A percentile compares a stretch with the other conserved stretches of the same genome.
These are phyloP conservation scores for Allolobophora icterica DNA, from an alignment of 2,888 invertebrate genomes.

Conservation along the genomic window DNA sequence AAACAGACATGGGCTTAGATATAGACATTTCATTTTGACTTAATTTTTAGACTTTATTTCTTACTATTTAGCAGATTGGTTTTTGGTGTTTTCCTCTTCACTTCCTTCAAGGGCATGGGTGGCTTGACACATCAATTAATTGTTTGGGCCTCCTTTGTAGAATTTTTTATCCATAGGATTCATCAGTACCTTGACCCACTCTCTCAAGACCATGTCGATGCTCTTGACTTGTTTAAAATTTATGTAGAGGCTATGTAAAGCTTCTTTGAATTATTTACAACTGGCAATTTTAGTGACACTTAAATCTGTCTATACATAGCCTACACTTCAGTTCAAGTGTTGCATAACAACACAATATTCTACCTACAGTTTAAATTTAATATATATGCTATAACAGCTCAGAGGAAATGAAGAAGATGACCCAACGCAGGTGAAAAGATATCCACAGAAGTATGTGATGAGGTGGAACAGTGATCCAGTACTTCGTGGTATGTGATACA, in stretches of 20 bases:
- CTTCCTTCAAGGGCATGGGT: neutral
- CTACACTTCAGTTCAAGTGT: neutral
- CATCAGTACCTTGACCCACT: neutral
- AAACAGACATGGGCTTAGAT: too few relatives aligned
- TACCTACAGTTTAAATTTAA: neutral
- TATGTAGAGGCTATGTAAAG: neutral
- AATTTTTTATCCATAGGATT: neutral
- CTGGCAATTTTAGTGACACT: neutral
- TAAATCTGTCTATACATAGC: neutral
- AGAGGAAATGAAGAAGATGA: slow-evolving; percentile 1
- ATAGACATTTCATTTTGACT: too few relatives aligned
- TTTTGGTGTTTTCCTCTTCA: neutral
- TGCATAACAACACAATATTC: too few relatives aligned
- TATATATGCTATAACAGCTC: neutral
- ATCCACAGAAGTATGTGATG: slow-evolving; percentile 29
- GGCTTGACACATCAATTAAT: neutral
- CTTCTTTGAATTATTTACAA: neutral
- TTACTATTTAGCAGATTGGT: neutral
- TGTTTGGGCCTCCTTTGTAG: neutral
- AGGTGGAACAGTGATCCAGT: slow-evolving; percentile 26
- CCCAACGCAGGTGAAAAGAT: slow-evolving; percentile 1
- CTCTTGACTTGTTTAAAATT: neutral
- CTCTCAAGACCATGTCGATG: neutral
- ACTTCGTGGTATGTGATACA: neutral
- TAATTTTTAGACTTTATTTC: neutral